Evolutionary conservation across 2,888 invertebrate species (phyloP).

Genomic region (Oligia latruncula): DNA sequence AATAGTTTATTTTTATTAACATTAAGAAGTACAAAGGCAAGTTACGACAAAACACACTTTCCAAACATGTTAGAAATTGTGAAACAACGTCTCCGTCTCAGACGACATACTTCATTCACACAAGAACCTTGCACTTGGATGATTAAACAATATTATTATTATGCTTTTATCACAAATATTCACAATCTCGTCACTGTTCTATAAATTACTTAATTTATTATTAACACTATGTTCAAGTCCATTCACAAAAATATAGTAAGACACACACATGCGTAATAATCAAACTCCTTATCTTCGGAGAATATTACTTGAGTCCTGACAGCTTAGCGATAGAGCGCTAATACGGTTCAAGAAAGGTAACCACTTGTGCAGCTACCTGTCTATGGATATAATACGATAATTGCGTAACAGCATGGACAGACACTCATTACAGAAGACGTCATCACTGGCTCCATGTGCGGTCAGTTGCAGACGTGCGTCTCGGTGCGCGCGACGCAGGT

Average conservation of each 20-base stretch:
- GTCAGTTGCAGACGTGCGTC: conserved; percentile 89
- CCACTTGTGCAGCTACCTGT: not conserved
- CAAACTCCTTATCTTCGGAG: not conserved
- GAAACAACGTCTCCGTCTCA: not conserved
- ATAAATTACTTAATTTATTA: conserved; percentile 42
- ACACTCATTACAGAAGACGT: not conserved
- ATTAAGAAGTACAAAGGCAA: conserved; percentile 29
- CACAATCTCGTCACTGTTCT: conserved; percentile 45
- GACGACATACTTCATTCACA: not conserved
- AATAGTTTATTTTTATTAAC: conserved; percentile 20
- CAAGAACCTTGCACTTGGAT: conserved; percentile 8
- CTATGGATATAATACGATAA: not conserved
- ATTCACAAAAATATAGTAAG: conserved; percentile 21
- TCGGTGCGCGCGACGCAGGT: conserved; percentile 95
- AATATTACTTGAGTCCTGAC: not conserved
- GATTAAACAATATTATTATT: conserved; percentile 40
- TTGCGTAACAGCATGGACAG: not conserved
- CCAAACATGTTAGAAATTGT: not conserved
- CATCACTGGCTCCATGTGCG: not conserved
- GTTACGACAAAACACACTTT: conserved; percentile 5
- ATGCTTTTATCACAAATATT: conserved; percentile 57
- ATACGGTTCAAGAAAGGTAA: not conserved
- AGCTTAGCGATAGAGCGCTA: not conserved
- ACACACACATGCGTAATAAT: not conserved
- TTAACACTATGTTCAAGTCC: conserved; percentile 32